phyloP scores from a whole-genome alignment of 2,113 vertebrate species.

The Neotoma lepida region DNA sequence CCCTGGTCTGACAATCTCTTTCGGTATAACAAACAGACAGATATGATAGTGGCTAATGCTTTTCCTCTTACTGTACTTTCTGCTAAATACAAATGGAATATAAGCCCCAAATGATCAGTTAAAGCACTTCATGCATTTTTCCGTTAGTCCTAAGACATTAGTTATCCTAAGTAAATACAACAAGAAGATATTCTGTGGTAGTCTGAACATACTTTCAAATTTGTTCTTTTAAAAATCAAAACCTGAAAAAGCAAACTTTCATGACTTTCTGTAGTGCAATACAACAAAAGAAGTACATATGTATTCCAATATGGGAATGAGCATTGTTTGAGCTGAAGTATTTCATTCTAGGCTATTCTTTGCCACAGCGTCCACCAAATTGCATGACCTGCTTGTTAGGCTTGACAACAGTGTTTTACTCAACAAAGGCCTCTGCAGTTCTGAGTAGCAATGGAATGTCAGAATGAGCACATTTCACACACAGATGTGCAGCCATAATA shows the following conservation, averaged over 20 bases:
- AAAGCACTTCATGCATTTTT: constrained; percentile 52
- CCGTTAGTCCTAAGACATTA: neutral
- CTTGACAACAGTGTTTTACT: constrained; percentile 91
- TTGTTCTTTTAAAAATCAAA: constrained; percentile 36
- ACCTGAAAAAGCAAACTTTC: constrained; percentile 59
- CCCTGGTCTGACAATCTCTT: constrained; percentile 76
- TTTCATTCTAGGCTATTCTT: constrained; percentile 84
- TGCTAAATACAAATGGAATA: constrained; percentile 77
- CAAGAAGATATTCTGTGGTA: constrained; percentile 50
- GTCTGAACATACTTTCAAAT: constrained; percentile 41
- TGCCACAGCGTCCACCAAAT: constrained; percentile 85
- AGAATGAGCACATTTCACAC: constrained; percentile 97
- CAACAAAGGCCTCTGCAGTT: constrained; percentile 93
- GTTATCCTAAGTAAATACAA: constrained; percentile 75
- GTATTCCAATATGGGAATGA: constrained; percentile 78
- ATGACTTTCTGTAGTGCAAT: constrained; percentile 69
- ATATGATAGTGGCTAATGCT: constrained; percentile 32
- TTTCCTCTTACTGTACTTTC: constrained; percentile 71
- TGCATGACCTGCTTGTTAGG: constrained; percentile 92
- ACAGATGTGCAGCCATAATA: constrained; percentile 95
- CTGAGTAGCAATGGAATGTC: constrained; percentile 93
- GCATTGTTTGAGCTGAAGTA: constrained; percentile 78
- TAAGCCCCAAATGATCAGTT: constrained; percentile 77
- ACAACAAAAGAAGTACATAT: constrained; percentile 78
- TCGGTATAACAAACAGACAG: constrained; percentile 73